Conservation (phyloP, 2,113 vertebrate species). For the Apteryx owenii region DNA sequence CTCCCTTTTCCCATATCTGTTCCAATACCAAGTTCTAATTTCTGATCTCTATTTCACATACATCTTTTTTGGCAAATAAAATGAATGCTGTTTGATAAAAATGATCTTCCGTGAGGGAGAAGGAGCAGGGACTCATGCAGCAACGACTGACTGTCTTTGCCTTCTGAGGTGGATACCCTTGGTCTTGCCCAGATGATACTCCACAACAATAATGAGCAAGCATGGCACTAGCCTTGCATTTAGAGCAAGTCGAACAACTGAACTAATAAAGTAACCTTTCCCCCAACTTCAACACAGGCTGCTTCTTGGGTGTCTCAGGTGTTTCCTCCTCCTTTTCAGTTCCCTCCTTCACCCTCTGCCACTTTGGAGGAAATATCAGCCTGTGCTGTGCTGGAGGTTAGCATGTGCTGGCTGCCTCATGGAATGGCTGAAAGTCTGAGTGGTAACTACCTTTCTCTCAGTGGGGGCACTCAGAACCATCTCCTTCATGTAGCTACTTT, state of each 20-base stretch:
- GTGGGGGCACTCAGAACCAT: neutral
- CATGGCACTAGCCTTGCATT: neutral
- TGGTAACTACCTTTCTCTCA: neutral
- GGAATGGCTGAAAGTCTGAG: neutral
- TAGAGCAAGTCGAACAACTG: neutral
- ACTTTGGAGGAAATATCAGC: neutral
- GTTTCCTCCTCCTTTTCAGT: neutral
- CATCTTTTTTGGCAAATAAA: neutral
- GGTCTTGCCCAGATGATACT: neutral
- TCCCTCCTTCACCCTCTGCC: neutral
- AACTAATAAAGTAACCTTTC: neutral
- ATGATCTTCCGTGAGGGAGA: neutral
- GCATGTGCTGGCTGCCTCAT: neutral
- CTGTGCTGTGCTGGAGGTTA: neutral
- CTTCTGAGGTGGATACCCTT: neutral
- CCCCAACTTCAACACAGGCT: neutral
- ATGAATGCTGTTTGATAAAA: neutral
- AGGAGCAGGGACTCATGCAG: neutral
- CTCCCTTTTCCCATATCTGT: neutral
- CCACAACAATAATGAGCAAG: neutral
- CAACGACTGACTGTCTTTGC: neutral
- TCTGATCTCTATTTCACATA: neutral
- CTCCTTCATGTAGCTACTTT: neutral
- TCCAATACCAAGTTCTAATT: neutral
- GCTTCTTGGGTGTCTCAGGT: neutral